Evolutionary conservation across 2,888 invertebrate species (phyloP).

Genomic region (Tachina fera): DNA sequence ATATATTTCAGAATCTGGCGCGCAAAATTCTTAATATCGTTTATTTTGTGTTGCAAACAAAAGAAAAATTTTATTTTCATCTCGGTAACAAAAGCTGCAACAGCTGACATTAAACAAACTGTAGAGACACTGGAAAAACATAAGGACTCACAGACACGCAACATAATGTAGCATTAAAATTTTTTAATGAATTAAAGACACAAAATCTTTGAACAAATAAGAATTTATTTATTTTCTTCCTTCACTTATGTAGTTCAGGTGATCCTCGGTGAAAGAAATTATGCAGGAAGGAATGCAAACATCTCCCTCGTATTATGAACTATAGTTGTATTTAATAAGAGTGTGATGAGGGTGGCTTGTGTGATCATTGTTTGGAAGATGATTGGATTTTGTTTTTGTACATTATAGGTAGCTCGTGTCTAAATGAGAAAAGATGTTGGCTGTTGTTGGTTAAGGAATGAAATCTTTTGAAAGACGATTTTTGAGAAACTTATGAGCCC

Average conservation of each 20-base stretch:
- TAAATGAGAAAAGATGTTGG: constrained; percentile 2
- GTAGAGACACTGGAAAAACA: constrained; percentile 27
- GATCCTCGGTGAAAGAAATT: constrained; percentile 46
- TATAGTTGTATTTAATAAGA: constrained; percentile 2
- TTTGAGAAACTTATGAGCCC: too few relatives aligned
- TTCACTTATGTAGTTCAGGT: constrained; percentile 43
- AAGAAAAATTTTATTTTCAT: constrained; percentile 14
- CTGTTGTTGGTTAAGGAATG: constrained; percentile 33
- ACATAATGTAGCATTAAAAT: constrained; percentile 55
- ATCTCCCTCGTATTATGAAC: constrained; percentile 1
- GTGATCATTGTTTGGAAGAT: constrained; percentile 13
- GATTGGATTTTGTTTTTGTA: constrained; percentile 18
- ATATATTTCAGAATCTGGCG: constrained; percentile 45
- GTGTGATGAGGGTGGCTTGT: constrained; percentile 49
- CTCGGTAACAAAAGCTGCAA: constrained; percentile 37
- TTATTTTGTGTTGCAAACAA: constrained; percentile 42
- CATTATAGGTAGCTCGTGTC: constrained; percentile 61
- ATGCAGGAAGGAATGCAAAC: not conserved
- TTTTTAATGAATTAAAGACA: constrained; percentile 43
- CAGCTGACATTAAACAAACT: constrained; percentile 68
- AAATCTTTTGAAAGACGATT: not conserved
- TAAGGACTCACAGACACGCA: constrained; percentile 5
- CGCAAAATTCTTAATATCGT: constrained; percentile 44
- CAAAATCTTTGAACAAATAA: constrained; percentile 63
- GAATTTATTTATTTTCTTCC: constrained; percentile 31